Evolutionary conservation across 2,113 vertebrate genomes (phyloP).

Genomic region (Gymnarchus niloticus): DNA sequence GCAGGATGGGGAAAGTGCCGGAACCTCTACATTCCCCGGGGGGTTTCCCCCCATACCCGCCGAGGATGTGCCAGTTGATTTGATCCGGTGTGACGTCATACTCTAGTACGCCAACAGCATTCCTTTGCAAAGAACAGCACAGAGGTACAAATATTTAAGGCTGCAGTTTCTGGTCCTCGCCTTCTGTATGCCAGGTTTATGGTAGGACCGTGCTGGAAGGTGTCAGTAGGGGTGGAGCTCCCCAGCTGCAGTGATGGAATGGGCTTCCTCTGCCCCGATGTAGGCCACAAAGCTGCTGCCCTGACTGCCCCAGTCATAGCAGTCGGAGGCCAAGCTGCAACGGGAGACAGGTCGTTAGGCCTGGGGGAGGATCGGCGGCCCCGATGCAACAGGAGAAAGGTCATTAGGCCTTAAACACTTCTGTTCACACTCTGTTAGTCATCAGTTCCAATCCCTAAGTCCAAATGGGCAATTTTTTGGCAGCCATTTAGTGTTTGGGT

Average conservation of each 20-base stretch:
- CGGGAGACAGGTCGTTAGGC: neutral
- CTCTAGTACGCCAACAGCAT: neutral
- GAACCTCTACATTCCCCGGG: neutral
- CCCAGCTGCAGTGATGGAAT: constrained; percentile 59
- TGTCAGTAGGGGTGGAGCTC: constrained; percentile 65
- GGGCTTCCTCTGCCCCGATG: constrained; percentile 65
- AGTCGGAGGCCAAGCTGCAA: constrained; percentile 75
- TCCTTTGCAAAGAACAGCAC: neutral
- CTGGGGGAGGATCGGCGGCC: neutral
- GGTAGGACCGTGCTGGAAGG: neutral
- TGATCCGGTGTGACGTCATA: neutral
- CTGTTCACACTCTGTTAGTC: neutral
- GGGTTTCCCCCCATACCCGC: neutral
- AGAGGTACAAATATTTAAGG: neutral
- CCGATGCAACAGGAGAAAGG: constrained; percentile 37
- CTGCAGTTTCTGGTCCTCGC: neutral
- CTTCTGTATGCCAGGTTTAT: neutral
- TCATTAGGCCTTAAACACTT: neutral
- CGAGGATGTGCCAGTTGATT: neutral
- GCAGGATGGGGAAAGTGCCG: neutral
- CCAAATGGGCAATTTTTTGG: neutral
- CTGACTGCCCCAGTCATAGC: constrained; percentile 80
- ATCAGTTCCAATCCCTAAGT: neutral
- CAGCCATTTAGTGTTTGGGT: neutral
- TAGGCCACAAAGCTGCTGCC: constrained; percentile 75